Evolutionary conservation across 2,113 vertebrate genomes (phyloP), one percentile per base, ranked within the genome.

Genomic region (Nestor notabilis): DNA sequence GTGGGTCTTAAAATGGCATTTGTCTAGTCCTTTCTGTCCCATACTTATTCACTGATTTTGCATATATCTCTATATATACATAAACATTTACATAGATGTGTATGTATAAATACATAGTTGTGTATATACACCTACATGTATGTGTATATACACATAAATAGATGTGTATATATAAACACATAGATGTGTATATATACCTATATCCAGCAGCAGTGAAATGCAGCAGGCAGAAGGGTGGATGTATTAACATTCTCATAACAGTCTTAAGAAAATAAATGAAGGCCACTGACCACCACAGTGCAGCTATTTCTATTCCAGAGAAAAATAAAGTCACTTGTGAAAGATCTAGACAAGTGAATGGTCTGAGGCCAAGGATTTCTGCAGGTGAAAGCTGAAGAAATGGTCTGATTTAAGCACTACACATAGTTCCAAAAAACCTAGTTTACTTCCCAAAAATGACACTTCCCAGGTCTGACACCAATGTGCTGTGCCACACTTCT

Each of bases 161-260:
- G 27, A 13, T 10, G 8, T 17, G 10, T 78, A 6, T 33, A 0
- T 5, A 4, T 39, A 28, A 28, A 28, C 15, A 47, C 10, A 5
- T 7, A 58, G 24, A 1, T 9, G 19, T 23, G 7, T 20, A 4
- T 10, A 1, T 10, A 9, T 3, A 10, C 3, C 4, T 3, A 3
- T 2, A 35, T 5, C 9, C 39, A 79, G 49, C 31, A 77, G 49
- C 46, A 89, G 24, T 20, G 90, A 50, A 47, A 24, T 3, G 37
- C 24, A 43, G n/a, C n/a, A 80, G 71, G 18, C 18, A 81, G 53
- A n/a, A 43, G 15, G 7, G 23, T 9, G 20, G 33, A 44, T 23
- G 20, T 29, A 64, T 80, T 49, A 37, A 29, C 19, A 47, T 29
- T 20, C 19, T 55, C 19, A 8, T 2, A 18, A 64, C 17, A 28